Conservation (phyloP, 1,140 invertebrate species). For the Anastatus disparis region DNA sequence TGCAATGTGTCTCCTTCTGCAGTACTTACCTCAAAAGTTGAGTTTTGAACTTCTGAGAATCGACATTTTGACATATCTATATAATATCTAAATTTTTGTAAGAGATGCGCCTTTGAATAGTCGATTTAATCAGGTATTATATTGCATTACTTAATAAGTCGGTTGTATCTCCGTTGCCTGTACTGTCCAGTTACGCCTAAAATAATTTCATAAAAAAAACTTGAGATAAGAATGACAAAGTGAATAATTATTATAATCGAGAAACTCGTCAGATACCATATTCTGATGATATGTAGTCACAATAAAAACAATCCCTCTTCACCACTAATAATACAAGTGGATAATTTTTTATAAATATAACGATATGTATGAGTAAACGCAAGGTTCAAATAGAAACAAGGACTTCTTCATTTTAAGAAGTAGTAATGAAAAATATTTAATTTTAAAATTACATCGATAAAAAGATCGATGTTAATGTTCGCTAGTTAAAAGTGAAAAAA, state of each 20-base stretch:
- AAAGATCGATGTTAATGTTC: too few species aligned
- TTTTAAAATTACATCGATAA: too few species aligned
- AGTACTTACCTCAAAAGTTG: constrained; percentile 26
- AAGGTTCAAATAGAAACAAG: too few species aligned
- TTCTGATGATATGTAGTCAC: constrained; percentile 31
- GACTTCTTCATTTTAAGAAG: too few species aligned
- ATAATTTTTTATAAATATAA: neutral
- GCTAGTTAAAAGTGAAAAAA: too few species aligned
- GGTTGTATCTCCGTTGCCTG: constrained; percentile 10
- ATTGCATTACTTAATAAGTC: constrained; percentile 8
- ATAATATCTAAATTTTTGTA: constrained; percentile 33
- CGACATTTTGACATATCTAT: constrained; percentile 18
- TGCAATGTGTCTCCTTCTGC: constrained; percentile 6
- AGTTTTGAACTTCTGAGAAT: constrained; percentile 22
- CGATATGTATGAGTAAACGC: too few species aligned
- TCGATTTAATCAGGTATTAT: constrained; percentile 9
- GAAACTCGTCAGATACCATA: constrained; percentile 32
- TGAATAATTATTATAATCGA: constrained; percentile 1
- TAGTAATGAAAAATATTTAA: too few species aligned
- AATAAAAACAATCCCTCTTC: constrained; percentile 17
- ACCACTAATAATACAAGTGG: constrained; percentile 15
- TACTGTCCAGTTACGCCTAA: constrained; percentile 37
- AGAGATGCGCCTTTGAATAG: constrained; percentile 20
- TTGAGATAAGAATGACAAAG: constrained; percentile 27
- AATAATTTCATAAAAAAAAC: constrained; percentile 37